phyloP scores from a whole-genome alignment of 2,797 vertebrate genomes.

The Zalophus californianus region DNA sequence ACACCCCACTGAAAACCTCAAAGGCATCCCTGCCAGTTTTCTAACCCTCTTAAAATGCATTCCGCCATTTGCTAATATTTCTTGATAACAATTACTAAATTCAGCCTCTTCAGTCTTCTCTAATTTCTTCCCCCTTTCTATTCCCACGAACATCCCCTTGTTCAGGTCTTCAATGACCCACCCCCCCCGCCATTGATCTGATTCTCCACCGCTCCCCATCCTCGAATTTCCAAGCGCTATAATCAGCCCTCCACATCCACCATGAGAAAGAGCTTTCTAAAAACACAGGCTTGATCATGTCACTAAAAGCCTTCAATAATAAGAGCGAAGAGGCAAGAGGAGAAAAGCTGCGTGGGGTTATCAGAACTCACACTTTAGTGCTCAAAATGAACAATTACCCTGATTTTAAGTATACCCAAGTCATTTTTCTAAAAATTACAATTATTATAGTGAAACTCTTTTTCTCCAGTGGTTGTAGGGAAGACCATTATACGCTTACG shows the following conservation, averaged over 20 bases:
- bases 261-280: constrained; percentile 70
- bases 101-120: background rate
- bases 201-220: background rate
- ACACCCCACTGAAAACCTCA: background rate
- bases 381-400: constrained; percentile 76
- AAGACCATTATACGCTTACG: background rate
- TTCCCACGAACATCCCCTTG: background rate
- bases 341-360: constrained; percentile 66
- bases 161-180: background rate
- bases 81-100: constrained; percentile 52
- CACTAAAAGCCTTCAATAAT: constrained; percentile 76
- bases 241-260: constrained; percentile 68
- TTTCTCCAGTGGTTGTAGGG: constrained; percentile 13
- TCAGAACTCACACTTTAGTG: constrained; percentile 72
- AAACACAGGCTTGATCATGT: constrained; percentile 74
- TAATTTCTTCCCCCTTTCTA: background rate
- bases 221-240: constrained; percentile 24
- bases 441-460: constrained; percentile 23
- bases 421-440: constrained; percentile 72
- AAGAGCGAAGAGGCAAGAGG: constrained; percentile 65
- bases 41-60: constrained; percentile 39
- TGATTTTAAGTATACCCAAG: constrained; percentile 76
- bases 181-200: background rate
- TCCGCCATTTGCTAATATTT: constrained; percentile 37
- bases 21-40: background rate